A percentile compares a stretch with the other conserved stretches of the same genome.
Conservation (phyloP, 1,140 invertebrate genomes). For the Hestina assimilis region DNA sequence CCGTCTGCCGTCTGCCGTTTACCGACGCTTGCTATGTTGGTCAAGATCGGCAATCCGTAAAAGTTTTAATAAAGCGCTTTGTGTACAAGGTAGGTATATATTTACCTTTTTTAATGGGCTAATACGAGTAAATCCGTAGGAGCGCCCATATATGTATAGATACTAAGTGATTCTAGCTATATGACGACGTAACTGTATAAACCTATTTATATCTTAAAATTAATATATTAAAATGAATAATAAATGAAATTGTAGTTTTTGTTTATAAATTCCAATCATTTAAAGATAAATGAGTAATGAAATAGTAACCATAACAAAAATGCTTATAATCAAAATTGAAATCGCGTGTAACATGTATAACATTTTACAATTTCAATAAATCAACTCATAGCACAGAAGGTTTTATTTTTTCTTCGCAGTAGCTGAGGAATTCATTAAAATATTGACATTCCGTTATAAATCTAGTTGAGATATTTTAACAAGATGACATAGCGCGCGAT, state of each 20-base stretch:
- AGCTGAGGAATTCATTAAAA: slow-evolving; percentile 58
- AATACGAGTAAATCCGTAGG: too few species aligned
- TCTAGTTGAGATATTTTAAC: slow-evolving; percentile 60
- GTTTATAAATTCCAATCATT: not conserved
- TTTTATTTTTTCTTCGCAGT: slow-evolving; percentile 34
- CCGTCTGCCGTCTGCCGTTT: too few species aligned
- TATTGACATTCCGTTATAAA: slow-evolving; percentile 50
- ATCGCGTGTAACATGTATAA: slow-evolving; percentile 1
- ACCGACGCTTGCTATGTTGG: too few species aligned
- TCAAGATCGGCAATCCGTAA: too few species aligned
- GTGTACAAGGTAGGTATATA: too few species aligned
- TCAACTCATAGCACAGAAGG: slow-evolving; percentile 4
- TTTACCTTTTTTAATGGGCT: too few species aligned
- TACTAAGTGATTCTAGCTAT: slow-evolving; percentile 16
- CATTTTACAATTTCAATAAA: slow-evolving; percentile 8
- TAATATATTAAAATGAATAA: slow-evolving; percentile 24
- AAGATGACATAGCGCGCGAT: slow-evolving; percentile 45
- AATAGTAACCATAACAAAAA: not conserved
- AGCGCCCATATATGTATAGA: too few species aligned
- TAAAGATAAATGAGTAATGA: not conserved
- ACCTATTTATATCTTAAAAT: slow-evolving; percentile 27
- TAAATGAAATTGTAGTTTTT: not conserved
- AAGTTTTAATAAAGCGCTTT: too few species aligned
- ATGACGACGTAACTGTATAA: slow-evolving; percentile 13
- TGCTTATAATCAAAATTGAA: not conserved